Conservation (phyloP, 2,113 vertebrate species). For the Castor canadensis region DNA sequence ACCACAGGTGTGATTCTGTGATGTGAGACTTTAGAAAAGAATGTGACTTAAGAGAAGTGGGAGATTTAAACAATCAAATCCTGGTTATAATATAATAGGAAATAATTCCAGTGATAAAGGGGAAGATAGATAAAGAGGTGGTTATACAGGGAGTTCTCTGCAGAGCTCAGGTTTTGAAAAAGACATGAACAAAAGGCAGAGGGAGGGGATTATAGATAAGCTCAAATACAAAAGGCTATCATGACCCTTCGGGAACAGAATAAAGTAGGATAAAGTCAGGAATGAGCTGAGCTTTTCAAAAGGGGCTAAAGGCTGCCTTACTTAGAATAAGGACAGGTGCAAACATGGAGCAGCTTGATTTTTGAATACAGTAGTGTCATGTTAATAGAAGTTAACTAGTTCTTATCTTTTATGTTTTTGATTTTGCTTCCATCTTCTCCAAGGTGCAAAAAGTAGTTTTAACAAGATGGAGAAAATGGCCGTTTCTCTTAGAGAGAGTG, state of each 20-base stretch:
- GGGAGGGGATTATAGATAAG: slow-evolving; percentile 54
- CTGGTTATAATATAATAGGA: slow-evolving; percentile 54
- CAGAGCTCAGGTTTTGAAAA: slow-evolving; percentile 53
- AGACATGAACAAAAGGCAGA: slow-evolving; percentile 62
- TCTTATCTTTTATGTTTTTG: slow-evolving; percentile 13
- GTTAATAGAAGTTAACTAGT: background rate
- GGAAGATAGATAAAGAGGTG: slow-evolving; percentile 34
- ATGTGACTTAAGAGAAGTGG: slow-evolving; percentile 57
- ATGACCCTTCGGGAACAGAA: slow-evolving; percentile 44
- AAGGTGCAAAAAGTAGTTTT: background rate
- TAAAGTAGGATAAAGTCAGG: slow-evolving; percentile 44
- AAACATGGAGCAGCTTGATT: background rate
- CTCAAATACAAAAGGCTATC: slow-evolving; percentile 51
- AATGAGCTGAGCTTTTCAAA: slow-evolving; percentile 13
- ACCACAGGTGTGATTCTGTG: slow-evolving; percentile 74
- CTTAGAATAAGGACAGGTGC: background rate
- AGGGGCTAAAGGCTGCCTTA: background rate
- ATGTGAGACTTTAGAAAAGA: slow-evolving; percentile 70
- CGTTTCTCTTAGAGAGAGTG: slow-evolving; percentile 1
- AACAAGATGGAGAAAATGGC: background rate
- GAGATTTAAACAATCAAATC: slow-evolving; percentile 71
- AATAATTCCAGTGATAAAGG: slow-evolving; percentile 61
- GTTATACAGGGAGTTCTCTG: slow-evolving; percentile 16
- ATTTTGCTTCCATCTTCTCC: slow-evolving; percentile 38
- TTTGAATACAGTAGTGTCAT: background rate